Base-by-base conservation (phyloP, 2,888 invertebrate genomes). In the Chorisops tibialis region DNA sequence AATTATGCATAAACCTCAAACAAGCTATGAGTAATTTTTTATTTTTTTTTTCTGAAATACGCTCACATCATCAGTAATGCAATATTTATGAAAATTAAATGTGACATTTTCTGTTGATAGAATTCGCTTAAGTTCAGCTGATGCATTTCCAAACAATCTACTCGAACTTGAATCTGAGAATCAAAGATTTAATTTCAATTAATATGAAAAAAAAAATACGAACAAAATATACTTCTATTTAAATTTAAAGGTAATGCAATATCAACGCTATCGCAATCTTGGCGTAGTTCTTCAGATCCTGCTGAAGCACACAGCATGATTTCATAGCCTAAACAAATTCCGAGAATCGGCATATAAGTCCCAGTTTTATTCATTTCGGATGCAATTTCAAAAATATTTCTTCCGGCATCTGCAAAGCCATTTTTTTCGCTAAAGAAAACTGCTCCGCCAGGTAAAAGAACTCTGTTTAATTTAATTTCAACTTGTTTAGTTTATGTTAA, bases 281-380 rank as follows among this genome's bases (percentile, higher is more conserved):
- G 78, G 61, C 92, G 81, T 63, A 85, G 82, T 59, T 88, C 85
- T 24, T 74, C 71, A 2, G 68, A 68, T 38, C 79, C 71, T 0
- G 83, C 79, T 1, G 82, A 86, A 2, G 88, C 76, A 62, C 85
- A 85, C 16, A 87, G 79, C 60, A 93, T 74, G 37, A 92, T 78
- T 74, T 96, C 89, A 74, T 92, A 91, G 2, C 96, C 96, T 39
- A 93, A 82, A 69, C 96, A 96, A 1, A 88, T 93, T 0, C 93
- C 95, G 82, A 89, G 90, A 47, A 96, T 72, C 0, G 96, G 95
- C 72, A 93, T 93, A 70, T 88, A 85, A 58, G 85, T 83, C 0
- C 87, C 89, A 0, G 77, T 75, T 1, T 83, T 77, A 71, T 92
- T 91, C 58, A 85, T 75, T 70, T 83, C 72, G 61, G 81, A 73